Evolutionary conservation across 1,140 invertebrate species (phyloP).

Genomic region (Sipha flava): DNA sequence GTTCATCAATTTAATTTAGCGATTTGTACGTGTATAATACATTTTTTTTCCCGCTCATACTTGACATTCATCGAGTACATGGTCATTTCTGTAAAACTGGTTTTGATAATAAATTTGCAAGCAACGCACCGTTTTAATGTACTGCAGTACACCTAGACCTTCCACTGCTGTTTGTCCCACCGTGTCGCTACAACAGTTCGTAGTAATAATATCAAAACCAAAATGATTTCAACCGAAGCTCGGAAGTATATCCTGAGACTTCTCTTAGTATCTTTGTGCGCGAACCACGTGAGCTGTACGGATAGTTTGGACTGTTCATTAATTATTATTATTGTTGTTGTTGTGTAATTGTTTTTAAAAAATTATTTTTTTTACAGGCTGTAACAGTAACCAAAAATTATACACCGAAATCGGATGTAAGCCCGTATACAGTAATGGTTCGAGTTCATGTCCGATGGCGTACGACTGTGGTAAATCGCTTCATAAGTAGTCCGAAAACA

Average conservation of each 20-base stretch:
- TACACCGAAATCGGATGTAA: constrained; percentile 17
- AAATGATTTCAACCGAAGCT: neutral
- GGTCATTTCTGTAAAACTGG: neutral
- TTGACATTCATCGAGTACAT: neutral
- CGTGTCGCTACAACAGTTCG: neutral
- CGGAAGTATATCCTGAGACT: neutral
- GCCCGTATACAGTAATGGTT: neutral
- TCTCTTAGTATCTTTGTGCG: neutral
- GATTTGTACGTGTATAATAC: no score
- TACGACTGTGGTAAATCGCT: constrained; percentile 1
- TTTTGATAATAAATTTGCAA: neutral
- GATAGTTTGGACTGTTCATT: neutral
- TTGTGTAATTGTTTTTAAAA: neutral
- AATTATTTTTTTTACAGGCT: neutral
- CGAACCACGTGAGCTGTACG: neutral
- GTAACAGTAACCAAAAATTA: neutral
- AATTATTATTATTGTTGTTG: neutral
- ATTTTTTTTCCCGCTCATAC: no score
- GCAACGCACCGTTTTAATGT: neutral
- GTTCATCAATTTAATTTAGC: no score
- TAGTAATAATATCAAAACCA: neutral
- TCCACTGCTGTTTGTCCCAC: neutral
- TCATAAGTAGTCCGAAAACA: neutral
- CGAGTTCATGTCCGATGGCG: neutral
- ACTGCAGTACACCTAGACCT: no score